Evolutionary conservation across 2,888 invertebrate genomes (phyloP).

Genomic region (Polymixis flavicincta): DNA sequence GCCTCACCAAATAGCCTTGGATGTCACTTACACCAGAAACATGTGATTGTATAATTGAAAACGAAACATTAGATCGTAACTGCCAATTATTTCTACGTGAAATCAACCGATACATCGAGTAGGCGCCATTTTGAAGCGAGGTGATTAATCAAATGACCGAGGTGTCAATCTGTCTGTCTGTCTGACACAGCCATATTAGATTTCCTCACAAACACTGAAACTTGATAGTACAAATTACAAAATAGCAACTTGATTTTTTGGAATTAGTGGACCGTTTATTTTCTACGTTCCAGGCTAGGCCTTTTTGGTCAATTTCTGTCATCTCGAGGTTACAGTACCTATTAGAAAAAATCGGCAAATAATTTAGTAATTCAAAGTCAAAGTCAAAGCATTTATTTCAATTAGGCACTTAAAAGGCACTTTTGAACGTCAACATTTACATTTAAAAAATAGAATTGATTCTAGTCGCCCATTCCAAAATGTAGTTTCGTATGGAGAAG

Average conservation of each 20-base stretch:
- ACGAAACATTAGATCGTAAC: background rate
- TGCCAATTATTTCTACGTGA: background rate
- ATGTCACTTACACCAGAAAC: background rate
- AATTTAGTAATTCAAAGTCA: background rate
- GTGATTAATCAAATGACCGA: constrained; percentile 54
- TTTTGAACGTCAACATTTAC: too few species aligned
- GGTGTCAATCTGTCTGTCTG: constrained; percentile 51
- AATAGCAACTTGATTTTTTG: constrained; percentile 25
- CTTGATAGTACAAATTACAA: constrained; percentile 27
- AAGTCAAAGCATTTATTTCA: too few species aligned
- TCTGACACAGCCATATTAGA: constrained; percentile 50
- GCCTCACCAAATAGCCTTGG: background rate
- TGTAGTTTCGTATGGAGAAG: too few species aligned
- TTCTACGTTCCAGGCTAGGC: background rate
- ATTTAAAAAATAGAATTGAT: too few species aligned
- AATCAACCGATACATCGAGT: constrained; percentile 18
- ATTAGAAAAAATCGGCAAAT: too few species aligned
- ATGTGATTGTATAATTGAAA: background rate
- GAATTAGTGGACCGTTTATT: background rate
- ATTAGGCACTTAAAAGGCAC: too few species aligned
- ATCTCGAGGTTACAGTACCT: background rate
- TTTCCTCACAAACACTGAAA: constrained; percentile 50
- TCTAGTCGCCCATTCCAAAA: too few species aligned
- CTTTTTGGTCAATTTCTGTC: background rate
- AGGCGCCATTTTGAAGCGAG: constrained; percentile 34